Base-by-base conservation (phyloP, 2,113 vertebrate species). In the Dendrocopos noguchii region DNA sequence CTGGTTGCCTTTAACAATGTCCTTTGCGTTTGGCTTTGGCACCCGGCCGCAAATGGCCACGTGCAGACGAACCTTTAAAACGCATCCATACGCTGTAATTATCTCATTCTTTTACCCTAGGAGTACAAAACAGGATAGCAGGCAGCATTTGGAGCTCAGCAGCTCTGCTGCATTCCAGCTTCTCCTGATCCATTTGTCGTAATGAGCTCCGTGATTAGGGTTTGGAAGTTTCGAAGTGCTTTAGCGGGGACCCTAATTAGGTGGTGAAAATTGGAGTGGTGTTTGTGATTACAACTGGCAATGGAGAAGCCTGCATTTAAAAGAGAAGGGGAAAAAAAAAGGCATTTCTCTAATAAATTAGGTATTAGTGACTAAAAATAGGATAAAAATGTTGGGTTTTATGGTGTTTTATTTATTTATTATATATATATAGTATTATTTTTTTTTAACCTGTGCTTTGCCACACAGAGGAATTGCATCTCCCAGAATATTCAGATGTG, bases 181-280 rank as follows among this genome's bases (percentile, higher is more conserved):
- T 96, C 87, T 91, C 79, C 79, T 60, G 89, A 92, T 82, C 88
- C 75, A 60, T 89, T 94, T 88, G 68, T 93, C 79, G 56, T 87
- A 82, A 94, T 91, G 75, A 94, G 81, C 82, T 87, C 82, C 75
- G 39, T 76, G 78, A 94, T 95, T 92, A 92, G 64, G 71, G 56
- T 90, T 93, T 93, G 65, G 72, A 93, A 92, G 68, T 89, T 52
- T 12, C 10, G 47, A 76, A 85, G 31, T 85, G 75, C 74, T 89
- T 87, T 91, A 87, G 74, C 56, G 67, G 78, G 80, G 91, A 42
- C 91, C 72, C 78, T 93, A 92, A 94, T 94, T 92, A 83, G 47
- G 55, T 84, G 53, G 68, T 87, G 81, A 77, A 91, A 91, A 93
- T 89, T 78, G 75, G 79, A 83, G 84, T 87, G 78, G 56, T 78